Conservation (phyloP, 2,113 vertebrate species). For the Eptesicus fuscus region DNA sequence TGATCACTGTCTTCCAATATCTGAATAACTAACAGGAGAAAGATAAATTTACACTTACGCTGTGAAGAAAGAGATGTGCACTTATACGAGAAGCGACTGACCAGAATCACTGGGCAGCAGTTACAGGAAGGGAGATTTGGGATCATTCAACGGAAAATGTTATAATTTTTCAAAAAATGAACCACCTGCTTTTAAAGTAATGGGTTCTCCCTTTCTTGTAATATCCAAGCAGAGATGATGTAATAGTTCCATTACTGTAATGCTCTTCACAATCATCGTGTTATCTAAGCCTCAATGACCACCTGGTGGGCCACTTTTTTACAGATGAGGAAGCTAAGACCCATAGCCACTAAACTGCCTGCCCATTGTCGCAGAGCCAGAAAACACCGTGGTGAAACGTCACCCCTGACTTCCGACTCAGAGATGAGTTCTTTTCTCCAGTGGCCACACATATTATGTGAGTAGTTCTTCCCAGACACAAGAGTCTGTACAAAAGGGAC, state of each 20-base stretch:
- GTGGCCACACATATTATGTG: not conserved
- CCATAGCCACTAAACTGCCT: not conserved
- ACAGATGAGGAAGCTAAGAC: not conserved
- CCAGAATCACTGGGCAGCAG: not conserved
- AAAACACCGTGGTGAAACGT: not conserved
- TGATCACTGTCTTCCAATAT: not conserved
- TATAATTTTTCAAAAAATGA: not conserved
- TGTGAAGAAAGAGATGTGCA: not conserved
- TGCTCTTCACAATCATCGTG: not conserved
- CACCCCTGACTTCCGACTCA: not conserved
- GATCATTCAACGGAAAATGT: not conserved
- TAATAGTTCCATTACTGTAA: not conserved
- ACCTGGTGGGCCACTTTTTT: not conserved
- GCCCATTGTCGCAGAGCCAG: not conserved
- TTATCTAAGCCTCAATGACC: not conserved
- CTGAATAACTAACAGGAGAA: not conserved
- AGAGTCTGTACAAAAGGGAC: not conserved
- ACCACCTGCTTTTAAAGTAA: slow-evolving; percentile 1
- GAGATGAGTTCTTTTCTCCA: not conserved
- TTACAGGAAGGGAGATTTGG: not conserved
- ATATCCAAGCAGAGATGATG: not conserved
- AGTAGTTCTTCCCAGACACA: not conserved
- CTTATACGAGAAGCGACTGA: not conserved
- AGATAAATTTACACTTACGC: not conserved
- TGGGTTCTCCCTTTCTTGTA: not conserved